These are phyloP conservation scores for Aradophagus sp. DNA, from an alignment of 1,140 invertebrate species.

Conservation along the genomic window DNA sequence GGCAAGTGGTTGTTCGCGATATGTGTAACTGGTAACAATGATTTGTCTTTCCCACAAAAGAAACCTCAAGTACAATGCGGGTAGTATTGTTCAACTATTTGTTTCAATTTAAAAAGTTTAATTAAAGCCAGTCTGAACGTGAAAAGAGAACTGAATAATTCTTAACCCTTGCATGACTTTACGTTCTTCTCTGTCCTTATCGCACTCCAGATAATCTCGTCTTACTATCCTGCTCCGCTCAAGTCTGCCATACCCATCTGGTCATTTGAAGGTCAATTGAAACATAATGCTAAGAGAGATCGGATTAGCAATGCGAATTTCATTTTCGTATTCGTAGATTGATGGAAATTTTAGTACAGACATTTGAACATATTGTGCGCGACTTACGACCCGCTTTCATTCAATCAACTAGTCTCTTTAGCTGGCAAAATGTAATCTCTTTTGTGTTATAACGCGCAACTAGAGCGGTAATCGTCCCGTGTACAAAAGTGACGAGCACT, in stretches of 20 bases:
- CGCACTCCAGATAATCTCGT: no score
- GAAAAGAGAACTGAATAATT: no score
- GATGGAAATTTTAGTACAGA: slow-evolving; percentile 20
- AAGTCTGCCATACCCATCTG: no score
- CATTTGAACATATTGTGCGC: neutral
- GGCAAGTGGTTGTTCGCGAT: slow-evolving; percentile 29
- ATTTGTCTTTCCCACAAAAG: slow-evolving; percentile 19
- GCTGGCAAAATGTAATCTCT: slow-evolving; percentile 21
- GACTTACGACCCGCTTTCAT: slow-evolving; percentile 8
- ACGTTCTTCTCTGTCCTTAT: no score
- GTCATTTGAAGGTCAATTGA: no score
- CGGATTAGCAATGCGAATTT: neutral
- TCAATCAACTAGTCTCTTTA: slow-evolving; percentile 25
- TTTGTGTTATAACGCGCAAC: slow-evolving; percentile 17
- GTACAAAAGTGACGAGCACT: slow-evolving; percentile 28
- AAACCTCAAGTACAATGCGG: slow-evolving; percentile 17
- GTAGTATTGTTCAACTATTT: slow-evolving; percentile 12
- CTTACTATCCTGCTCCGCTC: no score
- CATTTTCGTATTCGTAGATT: slow-evolving; percentile 4
- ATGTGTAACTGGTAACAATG: slow-evolving; percentile 23
- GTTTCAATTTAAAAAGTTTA: neutral
- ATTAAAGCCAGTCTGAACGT: neutral
- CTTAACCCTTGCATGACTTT: no score
- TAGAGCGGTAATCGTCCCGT: slow-evolving; percentile 7
- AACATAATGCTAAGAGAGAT: no score